Conservation (phyloP, 2,113 vertebrate species). For the Dromaius novaehollandiae region DNA sequence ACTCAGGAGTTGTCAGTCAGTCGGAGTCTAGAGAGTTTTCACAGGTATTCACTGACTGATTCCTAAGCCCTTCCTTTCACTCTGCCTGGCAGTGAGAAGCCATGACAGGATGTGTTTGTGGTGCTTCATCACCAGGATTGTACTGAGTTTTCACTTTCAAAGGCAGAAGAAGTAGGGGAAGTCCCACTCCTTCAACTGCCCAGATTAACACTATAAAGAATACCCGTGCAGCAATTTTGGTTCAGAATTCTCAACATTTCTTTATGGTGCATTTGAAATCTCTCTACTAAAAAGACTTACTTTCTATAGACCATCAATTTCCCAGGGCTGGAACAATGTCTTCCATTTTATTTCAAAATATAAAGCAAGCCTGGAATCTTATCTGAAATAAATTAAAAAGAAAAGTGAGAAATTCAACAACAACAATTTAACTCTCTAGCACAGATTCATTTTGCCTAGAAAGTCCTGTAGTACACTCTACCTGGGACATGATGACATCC, state of each 20-base stretch:
- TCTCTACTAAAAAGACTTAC: not conserved
- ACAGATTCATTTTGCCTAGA: not conserved
- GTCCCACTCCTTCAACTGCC: not conserved
- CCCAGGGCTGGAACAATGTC: not conserved
- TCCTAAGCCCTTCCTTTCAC: conserved; percentile 35
- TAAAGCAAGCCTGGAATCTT: not conserved
- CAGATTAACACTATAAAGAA: not conserved
- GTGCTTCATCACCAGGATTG: not conserved
- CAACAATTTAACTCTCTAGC: not conserved
- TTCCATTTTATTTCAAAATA: not conserved
- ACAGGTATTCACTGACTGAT: conserved; percentile 5
- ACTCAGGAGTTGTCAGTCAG: not conserved
- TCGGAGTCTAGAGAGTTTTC: not conserved
- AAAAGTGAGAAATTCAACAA: not conserved
- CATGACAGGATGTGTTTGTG: not conserved
- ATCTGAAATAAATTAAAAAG: not conserved
- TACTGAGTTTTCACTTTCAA: conserved; percentile 26
- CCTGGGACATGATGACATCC: not conserved
- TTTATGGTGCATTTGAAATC: not conserved
- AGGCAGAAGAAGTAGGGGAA: not conserved
- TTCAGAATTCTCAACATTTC: not conserved
- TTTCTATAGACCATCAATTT: not conserved
- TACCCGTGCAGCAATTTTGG: not conserved
- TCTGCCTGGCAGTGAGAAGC: not conserved
- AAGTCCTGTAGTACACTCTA: not conserved